phyloP scores from a whole-genome alignment of 2,797 vertebrate species.

The Bradypodion pumilum region DNA sequence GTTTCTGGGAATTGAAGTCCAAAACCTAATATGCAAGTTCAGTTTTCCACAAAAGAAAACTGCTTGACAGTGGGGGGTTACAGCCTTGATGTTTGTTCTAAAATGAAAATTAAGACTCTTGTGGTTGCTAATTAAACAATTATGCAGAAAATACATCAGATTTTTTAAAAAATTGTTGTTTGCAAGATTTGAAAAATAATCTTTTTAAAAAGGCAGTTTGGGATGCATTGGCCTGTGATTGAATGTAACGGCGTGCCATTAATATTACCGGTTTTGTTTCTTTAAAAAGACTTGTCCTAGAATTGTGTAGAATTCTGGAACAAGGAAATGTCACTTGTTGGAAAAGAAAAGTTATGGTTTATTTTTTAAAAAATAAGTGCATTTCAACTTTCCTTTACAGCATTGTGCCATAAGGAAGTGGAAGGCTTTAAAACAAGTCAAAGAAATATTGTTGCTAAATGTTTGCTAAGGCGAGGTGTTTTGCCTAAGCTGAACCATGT shows the following conservation, averaged over 20 bases:
- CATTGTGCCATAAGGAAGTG: neutral
- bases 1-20: no score
- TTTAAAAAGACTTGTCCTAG: neutral
- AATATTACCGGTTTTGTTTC: no score
- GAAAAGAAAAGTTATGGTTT: neutral
- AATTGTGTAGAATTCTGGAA: neutral
- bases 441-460: neutral
- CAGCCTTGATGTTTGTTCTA: neutral
- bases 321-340: neutral
- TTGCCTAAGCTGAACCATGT: neutral
- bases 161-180: neutral
- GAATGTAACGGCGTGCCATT: neutral
- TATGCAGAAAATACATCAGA: neutral
- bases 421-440: neutral
- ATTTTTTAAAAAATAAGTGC: neutral
- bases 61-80: neutral
- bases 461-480: neutral
- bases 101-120: neutral
- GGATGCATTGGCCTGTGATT: neutral
- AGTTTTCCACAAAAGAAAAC: no score
- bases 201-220: neutral
- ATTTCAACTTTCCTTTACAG: neutral
- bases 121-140: neutral
- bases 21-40: no score
- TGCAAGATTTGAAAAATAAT: no score